Evolutionary conservation across 2,113 vertebrate species (phyloP).

Genomic region (Vireo altiloquus): DNA sequence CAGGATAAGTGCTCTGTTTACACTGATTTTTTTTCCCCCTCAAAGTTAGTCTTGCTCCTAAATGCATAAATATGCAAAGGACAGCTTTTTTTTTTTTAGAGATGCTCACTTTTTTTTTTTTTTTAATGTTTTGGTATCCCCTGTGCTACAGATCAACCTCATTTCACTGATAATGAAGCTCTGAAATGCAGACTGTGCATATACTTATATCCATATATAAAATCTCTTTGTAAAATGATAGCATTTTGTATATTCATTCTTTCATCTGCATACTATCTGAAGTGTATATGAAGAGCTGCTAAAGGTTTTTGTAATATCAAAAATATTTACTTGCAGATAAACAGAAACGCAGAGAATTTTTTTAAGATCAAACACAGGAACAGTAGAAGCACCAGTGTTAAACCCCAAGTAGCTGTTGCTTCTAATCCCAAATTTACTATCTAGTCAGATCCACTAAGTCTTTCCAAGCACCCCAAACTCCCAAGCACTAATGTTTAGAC

Average conservation of each 20-base stretch:
- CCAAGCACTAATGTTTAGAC: not conserved
- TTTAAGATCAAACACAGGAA: not conserved
- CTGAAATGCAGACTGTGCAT: not conserved
- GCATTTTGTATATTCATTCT: not conserved
- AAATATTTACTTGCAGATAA: not conserved
- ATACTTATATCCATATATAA: not conserved
- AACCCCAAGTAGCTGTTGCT: not conserved
- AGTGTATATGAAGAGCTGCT: not conserved
- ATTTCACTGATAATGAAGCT: not conserved
- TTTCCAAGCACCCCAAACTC: not conserved
- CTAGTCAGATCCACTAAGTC: rapidly evolving
- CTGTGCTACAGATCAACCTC: not conserved
- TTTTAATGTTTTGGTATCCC: not conserved
- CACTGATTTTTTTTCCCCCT: not conserved
- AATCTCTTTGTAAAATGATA: not conserved
- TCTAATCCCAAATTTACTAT: not conserved
- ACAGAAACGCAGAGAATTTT: not conserved
- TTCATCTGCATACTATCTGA: not conserved
- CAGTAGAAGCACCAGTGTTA: not conserved
- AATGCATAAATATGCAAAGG: not conserved
- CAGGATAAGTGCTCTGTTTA: not conserved
- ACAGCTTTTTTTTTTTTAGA: not conserved
- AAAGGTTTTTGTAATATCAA: not conserved
- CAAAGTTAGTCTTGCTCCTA: not conserved
- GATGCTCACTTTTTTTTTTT: not conserved